Base-by-base conservation (phyloP, 2,888 invertebrate species). In the Limnephilus rhombicus region DNA sequence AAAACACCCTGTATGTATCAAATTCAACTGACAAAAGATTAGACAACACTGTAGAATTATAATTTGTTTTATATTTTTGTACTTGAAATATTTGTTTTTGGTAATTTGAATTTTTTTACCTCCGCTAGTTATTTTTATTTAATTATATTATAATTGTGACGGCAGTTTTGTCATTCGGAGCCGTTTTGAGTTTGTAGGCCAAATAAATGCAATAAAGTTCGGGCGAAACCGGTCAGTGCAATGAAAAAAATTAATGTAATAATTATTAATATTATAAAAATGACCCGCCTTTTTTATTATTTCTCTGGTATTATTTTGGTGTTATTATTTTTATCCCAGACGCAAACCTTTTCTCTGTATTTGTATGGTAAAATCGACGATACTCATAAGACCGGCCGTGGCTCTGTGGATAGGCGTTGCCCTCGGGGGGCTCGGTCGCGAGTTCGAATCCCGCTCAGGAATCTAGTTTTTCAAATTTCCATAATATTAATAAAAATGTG, bases 371-470 rank as follows among this genome's bases (percentile, higher is more conserved):
- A 68, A 31, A 68, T 88, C 68, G 53, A 18, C 88, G 34, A 9
- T 2, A 7, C 31, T 68, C 12, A 15, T 7, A 18, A 49, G 7
- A 34, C 24, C 29, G 31, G 31, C 41, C 41, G 24, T 92, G 41
- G 68, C 80, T 18, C 37, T 15, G 53, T 45, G 83, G 90, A 37
- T 87, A 81, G 37, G 34, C 88, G 15, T 24, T 81, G 49, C 5
- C 9, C 81, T 18, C 29, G 1, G n/a, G 18, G n/a, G 0, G 93
- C 93, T 93, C 93, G 93, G 94, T 92, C 94, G 93, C 89, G 92
- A 94, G 95, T 95, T 95, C 95, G 94, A 95, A 93, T 94, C 95
- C 94, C 92, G 90, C 53, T 41, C 34, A 34, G 15, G 31, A 83
- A 5, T 37, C 83, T 2, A n/a, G 34, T 83, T 83, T 83, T 34